Evolutionary conservation across 2,888 invertebrate genomes (phyloP).

Genomic region (Pyrrhopygopsis socrates): DNA sequence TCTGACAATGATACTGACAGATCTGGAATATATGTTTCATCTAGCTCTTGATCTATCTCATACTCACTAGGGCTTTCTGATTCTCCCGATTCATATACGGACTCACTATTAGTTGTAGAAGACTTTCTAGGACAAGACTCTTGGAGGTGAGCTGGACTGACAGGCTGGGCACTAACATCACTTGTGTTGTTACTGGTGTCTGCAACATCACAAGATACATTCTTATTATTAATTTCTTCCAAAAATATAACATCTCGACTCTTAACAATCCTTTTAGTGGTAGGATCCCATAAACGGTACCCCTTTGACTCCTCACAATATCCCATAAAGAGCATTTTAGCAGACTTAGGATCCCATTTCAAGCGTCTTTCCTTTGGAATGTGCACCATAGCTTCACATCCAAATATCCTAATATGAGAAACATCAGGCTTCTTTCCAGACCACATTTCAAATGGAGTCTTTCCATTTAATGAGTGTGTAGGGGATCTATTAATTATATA

Average conservation of each 20-base stretch:
- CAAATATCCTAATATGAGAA: conserved; percentile 87
- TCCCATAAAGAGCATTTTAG: conserved; percentile 21
- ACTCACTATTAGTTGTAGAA: background rate
- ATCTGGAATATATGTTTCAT: conserved; percentile 14
- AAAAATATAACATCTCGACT: conserved; percentile 17
- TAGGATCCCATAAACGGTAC: conserved; percentile 17
- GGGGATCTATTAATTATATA: conserved; percentile 68
- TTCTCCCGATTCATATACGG: background rate
- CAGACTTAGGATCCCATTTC: conserved; percentile 29
- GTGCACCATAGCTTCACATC: conserved; percentile 82
- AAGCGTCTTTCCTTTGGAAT: conserved; percentile 57
- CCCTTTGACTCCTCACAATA: conserved; percentile 21
- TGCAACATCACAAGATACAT: background rate
- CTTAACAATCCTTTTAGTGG: background rate
- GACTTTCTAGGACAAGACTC: background rate
- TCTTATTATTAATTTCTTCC: background rate
- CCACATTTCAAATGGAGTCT: conserved; percentile 86
- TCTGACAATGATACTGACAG: background rate
- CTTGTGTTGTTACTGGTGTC: background rate
- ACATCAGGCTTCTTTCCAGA: conserved; percentile 86
- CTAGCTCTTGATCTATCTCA: conserved; percentile 19
- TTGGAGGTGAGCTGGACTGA: background rate
- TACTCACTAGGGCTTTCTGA: conserved; percentile 22
- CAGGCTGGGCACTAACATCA: background rate
- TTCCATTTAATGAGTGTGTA: conserved; percentile 24